These are phyloP conservation scores for Cyprinus carpio DNA, from an alignment of 2,113 vertebrate genomes.

Conservation along the genomic window DNA sequence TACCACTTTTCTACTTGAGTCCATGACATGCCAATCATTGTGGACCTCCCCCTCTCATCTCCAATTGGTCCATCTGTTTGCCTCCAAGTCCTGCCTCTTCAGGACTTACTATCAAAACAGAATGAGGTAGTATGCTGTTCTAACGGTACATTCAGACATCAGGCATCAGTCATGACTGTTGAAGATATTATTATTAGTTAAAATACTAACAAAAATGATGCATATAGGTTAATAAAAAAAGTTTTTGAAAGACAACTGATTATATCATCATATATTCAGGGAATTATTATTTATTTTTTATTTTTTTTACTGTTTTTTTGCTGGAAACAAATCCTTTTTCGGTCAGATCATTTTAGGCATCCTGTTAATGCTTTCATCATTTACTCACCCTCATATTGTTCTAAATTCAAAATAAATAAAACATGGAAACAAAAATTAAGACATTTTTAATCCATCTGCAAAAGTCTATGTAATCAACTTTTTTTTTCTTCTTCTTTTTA, in stretches of 20 bases:
- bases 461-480: background rate
- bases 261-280: background rate
- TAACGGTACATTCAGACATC: background rate
- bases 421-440: background rate
- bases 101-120: slow-evolving; percentile 36
- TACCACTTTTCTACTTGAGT: slow-evolving; percentile 89
- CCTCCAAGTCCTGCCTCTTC: slow-evolving; percentile 52
- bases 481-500: too few species aligned
- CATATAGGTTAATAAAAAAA: too few species aligned
- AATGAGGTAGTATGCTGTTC: background rate
- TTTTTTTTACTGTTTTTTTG: background rate
- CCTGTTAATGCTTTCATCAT: background rate
- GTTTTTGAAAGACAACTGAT: too few species aligned
- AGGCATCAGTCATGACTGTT: background rate
- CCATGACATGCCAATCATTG: slow-evolving; percentile 86
- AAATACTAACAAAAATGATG: background rate
- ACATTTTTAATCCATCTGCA: background rate
- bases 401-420: background rate
- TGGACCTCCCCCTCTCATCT: slow-evolving; percentile 70
- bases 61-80: slow-evolving; percentile 72
- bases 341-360: background rate
- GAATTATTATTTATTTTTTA: background rate
- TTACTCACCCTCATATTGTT: background rate
- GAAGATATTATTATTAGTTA: background rate
- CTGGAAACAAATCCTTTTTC: too few species aligned